Evolutionary conservation across 1,140 invertebrate genomes (phyloP).

Genomic region (Zaprionus davidi): DNA sequence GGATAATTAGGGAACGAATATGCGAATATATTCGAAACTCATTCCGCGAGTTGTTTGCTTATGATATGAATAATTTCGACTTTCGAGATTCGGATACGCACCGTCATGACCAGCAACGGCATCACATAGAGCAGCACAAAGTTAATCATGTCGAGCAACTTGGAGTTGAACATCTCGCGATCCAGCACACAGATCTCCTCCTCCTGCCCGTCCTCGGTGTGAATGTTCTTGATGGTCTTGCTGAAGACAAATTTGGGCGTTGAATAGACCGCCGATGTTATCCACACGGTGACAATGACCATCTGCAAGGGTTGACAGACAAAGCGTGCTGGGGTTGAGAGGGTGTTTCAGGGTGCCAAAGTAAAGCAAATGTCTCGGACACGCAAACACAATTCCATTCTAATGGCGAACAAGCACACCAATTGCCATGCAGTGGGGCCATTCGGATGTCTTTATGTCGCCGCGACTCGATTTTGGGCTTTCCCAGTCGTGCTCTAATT

Average conservation of each 20-base stretch:
- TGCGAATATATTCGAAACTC: not conserved
- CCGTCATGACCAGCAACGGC: constrained; percentile 90
- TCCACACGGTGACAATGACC: constrained; percentile 90
- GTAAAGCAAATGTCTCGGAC: constrained; percentile 12
- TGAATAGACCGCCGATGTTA: constrained; percentile 90
- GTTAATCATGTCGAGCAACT: constrained; percentile 90
- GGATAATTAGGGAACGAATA: not conserved
- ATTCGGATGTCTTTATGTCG: constrained; percentile 46
- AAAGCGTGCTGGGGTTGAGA: not conserved
- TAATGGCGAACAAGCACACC: constrained; percentile 62
- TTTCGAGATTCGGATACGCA: constrained; percentile 81
- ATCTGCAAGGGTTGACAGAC: constrained; percentile 84
- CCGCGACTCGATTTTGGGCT: not conserved
- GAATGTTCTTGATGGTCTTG: constrained; percentile 87
- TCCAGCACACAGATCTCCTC: constrained; percentile 91
- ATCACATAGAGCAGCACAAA: constrained; percentile 90
- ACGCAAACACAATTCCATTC: constrained; percentile 59
- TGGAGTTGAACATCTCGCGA: constrained; percentile 90
- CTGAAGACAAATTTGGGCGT: constrained; percentile 91
- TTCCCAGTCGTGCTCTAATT: constrained; percentile 49
- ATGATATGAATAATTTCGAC: not conserved
- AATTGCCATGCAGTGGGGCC: constrained; percentile 49
- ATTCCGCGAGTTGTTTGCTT: not conserved
- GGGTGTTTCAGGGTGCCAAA: constrained; percentile 4
- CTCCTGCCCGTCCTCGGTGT: constrained; percentile 85